A percentile compares a stretch with the other conserved stretches of the same genome.
phyloP scores from a whole-genome alignment of 2,888 invertebrate genomes.

The Amphimallon solstitiale region DNA sequence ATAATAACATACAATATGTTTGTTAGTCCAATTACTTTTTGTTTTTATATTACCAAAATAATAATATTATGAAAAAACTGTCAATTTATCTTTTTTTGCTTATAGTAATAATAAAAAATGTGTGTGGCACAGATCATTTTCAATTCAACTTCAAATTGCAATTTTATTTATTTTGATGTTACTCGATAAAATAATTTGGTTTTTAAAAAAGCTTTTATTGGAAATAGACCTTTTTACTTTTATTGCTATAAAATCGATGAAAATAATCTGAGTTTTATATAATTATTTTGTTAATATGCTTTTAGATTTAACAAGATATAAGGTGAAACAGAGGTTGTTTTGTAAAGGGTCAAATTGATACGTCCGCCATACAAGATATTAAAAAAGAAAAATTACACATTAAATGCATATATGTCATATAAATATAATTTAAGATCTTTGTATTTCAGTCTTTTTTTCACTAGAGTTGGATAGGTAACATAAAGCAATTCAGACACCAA shows the following conservation, averaged over 20 bases:
- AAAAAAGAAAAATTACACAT: slow-evolving; percentile 30
- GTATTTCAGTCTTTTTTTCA: slow-evolving; percentile 45
- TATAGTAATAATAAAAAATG: not conserved
- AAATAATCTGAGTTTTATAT: not conserved
- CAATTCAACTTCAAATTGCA: slow-evolving; percentile 6
- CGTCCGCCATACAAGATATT: not conserved
- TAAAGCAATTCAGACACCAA: too few species aligned
- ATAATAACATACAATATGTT: slow-evolving; percentile 55
- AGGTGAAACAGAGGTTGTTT: slow-evolving; percentile 16
- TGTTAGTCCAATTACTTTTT: slow-evolving; percentile 53
- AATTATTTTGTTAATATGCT: not conserved
- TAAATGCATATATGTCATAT: slow-evolving; percentile 38
- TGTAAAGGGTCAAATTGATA: slow-evolving; percentile 1
- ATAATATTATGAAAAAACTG: slow-evolving; percentile 15
- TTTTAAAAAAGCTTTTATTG: not conserved
- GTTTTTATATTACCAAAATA: slow-evolving; percentile 38
- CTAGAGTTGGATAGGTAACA: slow-evolving; percentile 37
- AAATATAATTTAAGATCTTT: slow-evolving; percentile 44
- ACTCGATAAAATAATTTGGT: not conserved
- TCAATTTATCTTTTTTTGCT: not conserved
- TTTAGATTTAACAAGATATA: not conserved
- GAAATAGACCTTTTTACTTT: not conserved
- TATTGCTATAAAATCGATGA: slow-evolving; percentile 1
- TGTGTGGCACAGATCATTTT: slow-evolving; percentile 33
- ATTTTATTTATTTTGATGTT: not conserved